Base-by-base conservation (phyloP, 2,888 invertebrate species). In the Lathronympha strigana region DNA sequence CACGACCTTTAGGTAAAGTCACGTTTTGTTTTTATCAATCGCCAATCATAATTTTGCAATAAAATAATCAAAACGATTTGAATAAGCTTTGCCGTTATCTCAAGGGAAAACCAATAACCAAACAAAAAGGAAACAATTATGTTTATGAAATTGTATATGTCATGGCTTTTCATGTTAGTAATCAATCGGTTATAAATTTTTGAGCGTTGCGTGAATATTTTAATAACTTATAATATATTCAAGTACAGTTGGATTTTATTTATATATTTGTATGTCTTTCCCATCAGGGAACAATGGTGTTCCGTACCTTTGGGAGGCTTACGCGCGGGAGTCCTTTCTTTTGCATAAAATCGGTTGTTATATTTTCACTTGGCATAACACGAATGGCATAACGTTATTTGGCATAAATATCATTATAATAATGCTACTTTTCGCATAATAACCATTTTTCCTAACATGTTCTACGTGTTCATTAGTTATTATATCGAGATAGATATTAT, bases 121-220 rank as follows among this genome's bases (percentile, higher is more conserved):
- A 49, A 28, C 31, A 13, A 49, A 38, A 38, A 49, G 61, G 60
- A 61, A 66, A 61, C 61, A 61, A 66, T 66, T 54, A 36, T 4
- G 15, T 36, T 23, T 45, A 60, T 51, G 50, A 25, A 51, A 51
- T 53, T 66, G 23, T 51, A n/a, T 23, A 51, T 55, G 21, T 51
- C 43, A 60, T 54, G 54, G 54, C 25, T 62, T 25, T n/a, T 38
- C 36, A 50, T 9, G 47, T 4, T 19, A n/a, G 11, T 23, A 31
- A 57, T 31, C 31, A 55, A 57, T 21, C 21, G 43, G 31, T 57
- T 31, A 57, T 57, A 19, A 17, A 50, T 31, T 43, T 40, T 49
- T 43, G 33, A 58, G 49, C 40, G 58, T 47, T 33, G 50, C 23
- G 21, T 66, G 13, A 45, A 66, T 13, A 40, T 31, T 47, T 49